Base-by-base conservation (phyloP, 2,113 vertebrate genomes). In the Regulus satrapa region DNA sequence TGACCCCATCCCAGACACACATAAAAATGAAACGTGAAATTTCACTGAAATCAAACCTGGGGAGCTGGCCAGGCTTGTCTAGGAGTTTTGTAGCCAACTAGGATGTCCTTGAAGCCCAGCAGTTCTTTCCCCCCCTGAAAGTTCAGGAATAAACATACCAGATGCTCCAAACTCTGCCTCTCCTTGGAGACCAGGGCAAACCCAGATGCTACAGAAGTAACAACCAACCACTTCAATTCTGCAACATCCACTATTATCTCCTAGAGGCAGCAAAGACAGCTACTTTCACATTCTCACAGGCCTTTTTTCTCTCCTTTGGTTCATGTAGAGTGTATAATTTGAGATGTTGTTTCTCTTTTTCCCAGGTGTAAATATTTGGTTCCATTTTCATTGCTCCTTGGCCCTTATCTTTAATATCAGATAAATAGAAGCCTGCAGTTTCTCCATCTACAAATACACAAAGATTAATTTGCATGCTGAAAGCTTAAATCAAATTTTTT, bases 401-500 rank as follows among this genome's bases (percentile, higher is more conserved):
- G 83, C 61, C 75, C 36, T 69, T 66, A 29, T 94, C 90, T 95
- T 93, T 73, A 80, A 77, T 77, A 61, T 62, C 63, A 77, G 34
- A 94, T 95, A 85, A 96, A 96, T 81, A 97, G 96, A 96, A 92
- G 67, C 68, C 67, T 85, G 95, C 55, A 43, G 85, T 59, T 77
- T 69, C 82, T 94, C 92, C 77, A 26, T 90, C 94, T 88, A 89
- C 68, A 88, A 97, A 92, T 51, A 82, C 66, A 73, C 18, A 13
- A 82, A 95, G 68, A 96, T 96, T 96, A 89, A 96, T 98, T 97
- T 97, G 95, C 96, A 96, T 88, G 89, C 87, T 85, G 95, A 96
- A 92, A 93, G 96, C 92, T 97, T 85, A 86, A 97, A 95, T 97
- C 85, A 76, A 96, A 92, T 95, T 76, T 97, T 96, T 97, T 96